A percentile compares a stretch with the other conserved stretches of the same genome.
Conservation (phyloP, 2,113 vertebrate genomes). For the Corythoichthys intestinalis region DNA sequence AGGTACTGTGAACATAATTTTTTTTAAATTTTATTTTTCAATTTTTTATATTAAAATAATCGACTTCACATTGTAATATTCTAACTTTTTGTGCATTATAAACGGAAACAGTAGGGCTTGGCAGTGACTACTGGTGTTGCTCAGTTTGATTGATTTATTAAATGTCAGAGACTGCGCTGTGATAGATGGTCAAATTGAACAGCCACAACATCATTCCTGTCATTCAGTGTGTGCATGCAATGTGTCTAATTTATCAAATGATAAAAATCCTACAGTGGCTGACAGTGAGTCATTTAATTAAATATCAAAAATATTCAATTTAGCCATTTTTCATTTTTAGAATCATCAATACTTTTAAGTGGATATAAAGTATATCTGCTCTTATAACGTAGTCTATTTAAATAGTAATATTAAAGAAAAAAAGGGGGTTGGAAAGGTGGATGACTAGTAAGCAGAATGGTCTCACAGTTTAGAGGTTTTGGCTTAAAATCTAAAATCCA, state of each 20-base stretch:
- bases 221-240: constrained; percentile 39
- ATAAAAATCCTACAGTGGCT: constrained; percentile 1
- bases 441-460: no score
- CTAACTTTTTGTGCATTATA: constrained; percentile 40
- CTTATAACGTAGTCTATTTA: no score
- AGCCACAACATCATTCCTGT: constrained; percentile 32
- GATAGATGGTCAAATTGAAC: constrained; percentile 41
- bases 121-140: constrained; percentile 5
- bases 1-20: constrained; percentile 50
- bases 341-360: no score
- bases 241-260: constrained; percentile 40
- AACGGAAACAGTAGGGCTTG: constrained; percentile 10
- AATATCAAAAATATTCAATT: no score
- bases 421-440: no score
- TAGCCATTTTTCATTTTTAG: no score
- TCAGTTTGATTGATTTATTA: constrained; percentile 53
- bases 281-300: not conserved
- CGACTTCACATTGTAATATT: constrained; percentile 25
- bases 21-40: not conserved
- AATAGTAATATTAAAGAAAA: no score
- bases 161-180: constrained; percentile 21
- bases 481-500: no score
- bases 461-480: no score
- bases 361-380: no score
- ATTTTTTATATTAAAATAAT: no score